Evolutionary conservation across 2,113 vertebrate species (phyloP), one percentile per base, ranked within the genome.

Genomic region (Cervus canadensis): DNA sequence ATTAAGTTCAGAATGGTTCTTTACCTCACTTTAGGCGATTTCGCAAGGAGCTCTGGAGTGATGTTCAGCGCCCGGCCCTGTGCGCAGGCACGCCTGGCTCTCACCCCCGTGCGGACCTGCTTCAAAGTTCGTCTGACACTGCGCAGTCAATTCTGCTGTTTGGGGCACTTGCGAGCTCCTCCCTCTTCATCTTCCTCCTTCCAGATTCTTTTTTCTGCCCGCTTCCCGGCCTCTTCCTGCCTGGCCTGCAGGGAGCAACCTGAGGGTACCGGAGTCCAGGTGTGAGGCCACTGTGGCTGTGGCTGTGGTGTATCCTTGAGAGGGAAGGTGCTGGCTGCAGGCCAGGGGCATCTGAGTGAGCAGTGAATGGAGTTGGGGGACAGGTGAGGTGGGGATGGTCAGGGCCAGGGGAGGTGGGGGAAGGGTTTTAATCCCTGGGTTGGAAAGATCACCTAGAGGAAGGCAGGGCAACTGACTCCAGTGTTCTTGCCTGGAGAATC

Each of bases 21-120:
- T 94, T 30, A 33, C 14, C 87, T 86, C 6, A 12, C 67, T 93
- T 52, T 13, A n/a, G 33, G 28, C 28, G 40, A 16, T 59, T 71
- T 88, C 11, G 0, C 28, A 3, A 26, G 57, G 5, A 14, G 21
- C 30, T 52, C 86, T 25, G 12, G 50, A 50, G 74, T 74, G 4
- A 17, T 0, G 50, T 15, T 30, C 0, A 0, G 7, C 5, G 30
- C 9, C 6, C 2, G 3, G 21, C 21, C 9, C 21, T 19, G 50
- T 7, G 4, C 21, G 2, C 11, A n/a, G 11, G 76, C 62, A 21
- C 1, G 0, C 57, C 54, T 91, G 13, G 5, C 11, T 13, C n/a
- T 78, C 2, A 43, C 13, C 19, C 16, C 14, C 3, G 17, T 7
- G 33, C 2, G 5, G 4, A 43, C 30, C n/a, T 60, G 12, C 15